Evolutionary conservation across 2,888 invertebrate genomes (phyloP).

Genomic region (Sialis fuliginosa): DNA sequence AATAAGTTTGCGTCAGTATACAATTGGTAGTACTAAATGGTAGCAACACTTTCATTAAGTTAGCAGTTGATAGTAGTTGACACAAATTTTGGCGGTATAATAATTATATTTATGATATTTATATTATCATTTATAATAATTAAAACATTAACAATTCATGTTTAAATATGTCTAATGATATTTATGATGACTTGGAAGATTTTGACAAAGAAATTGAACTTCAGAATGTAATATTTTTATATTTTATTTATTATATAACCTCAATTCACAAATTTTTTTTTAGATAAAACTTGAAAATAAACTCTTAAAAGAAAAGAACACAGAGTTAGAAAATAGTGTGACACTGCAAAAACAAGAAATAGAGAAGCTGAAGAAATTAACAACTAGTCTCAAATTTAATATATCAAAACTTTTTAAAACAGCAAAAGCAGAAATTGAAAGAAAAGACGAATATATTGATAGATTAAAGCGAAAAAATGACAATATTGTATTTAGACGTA

Average conservation of each 20-base stretch:
- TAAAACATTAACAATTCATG: neutral
- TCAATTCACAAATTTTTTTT: constrained; percentile 4
- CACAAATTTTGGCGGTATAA: too few species aligned
- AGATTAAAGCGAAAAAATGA: constrained; percentile 25
- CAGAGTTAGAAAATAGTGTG: constrained; percentile 14
- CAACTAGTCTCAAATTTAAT: constrained; percentile 23
- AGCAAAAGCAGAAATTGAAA: constrained; percentile 26
- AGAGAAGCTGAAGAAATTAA: constrained; percentile 16
- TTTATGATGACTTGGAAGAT: constrained; percentile 24
- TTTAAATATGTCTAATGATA: constrained; percentile 18
- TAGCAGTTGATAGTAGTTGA: too few species aligned
- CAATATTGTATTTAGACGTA: constrained; percentile 18
- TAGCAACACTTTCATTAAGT: too few species aligned
- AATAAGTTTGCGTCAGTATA: too few species aligned
- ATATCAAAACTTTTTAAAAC: constrained; percentile 28
- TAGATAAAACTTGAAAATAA: constrained; percentile 19
- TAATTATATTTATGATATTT: too few species aligned
- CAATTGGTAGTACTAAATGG: too few species aligned
- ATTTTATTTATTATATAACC: neutral
- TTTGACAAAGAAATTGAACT: constrained; percentile 16
- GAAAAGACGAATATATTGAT: constrained; percentile 27
- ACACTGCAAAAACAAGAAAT: constrained; percentile 15
- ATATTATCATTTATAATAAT: too few species aligned
- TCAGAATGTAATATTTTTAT: constrained; percentile 12
- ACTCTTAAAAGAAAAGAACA: constrained; percentile 12